Conservation (phyloP, 2,888 invertebrate species). For the Atethmia centrago region DNA sequence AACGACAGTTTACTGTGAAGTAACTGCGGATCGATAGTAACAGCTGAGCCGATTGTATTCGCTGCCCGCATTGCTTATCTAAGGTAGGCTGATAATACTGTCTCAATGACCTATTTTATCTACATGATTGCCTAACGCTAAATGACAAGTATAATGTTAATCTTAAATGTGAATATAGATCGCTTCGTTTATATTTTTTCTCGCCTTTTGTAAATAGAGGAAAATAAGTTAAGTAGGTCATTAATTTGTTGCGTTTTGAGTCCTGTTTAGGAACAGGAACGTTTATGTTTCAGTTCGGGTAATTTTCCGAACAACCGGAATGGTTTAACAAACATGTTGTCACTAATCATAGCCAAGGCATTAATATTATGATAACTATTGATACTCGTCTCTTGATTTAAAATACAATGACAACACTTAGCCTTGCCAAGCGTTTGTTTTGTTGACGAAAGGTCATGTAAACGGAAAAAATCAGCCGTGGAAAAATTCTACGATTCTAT, state of each 20-base stretch:
- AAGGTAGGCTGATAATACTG: slow-evolving; percentile 78
- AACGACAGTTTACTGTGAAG: slow-evolving; percentile 69
- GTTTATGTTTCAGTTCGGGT: background rate
- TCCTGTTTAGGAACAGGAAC: background rate
- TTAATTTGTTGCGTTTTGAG: slow-evolving; percentile 19
- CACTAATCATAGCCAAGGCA: slow-evolving; percentile 9
- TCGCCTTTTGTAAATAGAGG: slow-evolving; percentile 27
- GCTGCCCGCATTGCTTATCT: slow-evolving; percentile 77
- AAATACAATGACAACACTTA: slow-evolving; percentile 51
- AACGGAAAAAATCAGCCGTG: slow-evolving; percentile 35
- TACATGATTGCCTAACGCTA: slow-evolving; percentile 46
- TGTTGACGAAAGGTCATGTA: slow-evolving; percentile 52
- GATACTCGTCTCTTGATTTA: slow-evolving; percentile 19
- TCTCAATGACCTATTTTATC: slow-evolving; percentile 72
- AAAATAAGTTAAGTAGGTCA: slow-evolving; percentile 48
- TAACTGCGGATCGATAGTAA: slow-evolving; percentile 83
- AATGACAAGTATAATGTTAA: slow-evolving; percentile 11
- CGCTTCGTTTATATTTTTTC: background rate
- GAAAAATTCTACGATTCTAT: slow-evolving; percentile 15
- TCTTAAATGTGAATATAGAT: slow-evolving; percentile 8
- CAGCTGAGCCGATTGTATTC: slow-evolving; percentile 83
- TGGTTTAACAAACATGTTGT: slow-evolving; percentile 10
- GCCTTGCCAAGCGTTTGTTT: slow-evolving; percentile 58
- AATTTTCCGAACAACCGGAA: slow-evolving; percentile 9
- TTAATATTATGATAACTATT: slow-evolving; percentile 34